These are phyloP conservation scores for Ceratitis capitata DNA, from an alignment of 1,140 invertebrate genomes.

Conservation along the genomic window DNA sequence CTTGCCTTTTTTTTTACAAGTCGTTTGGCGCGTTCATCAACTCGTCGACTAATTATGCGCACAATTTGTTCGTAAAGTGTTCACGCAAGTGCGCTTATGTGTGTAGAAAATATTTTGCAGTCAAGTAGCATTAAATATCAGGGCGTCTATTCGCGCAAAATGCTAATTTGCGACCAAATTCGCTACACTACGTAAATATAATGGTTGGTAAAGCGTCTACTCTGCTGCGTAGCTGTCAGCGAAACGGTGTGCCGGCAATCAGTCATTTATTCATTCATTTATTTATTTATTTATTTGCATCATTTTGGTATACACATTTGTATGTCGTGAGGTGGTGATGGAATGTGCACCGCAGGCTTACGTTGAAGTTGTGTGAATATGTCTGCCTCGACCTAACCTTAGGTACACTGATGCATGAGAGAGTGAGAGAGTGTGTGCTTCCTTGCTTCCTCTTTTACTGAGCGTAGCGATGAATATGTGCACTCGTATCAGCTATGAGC, in stretches of 20 bases:
- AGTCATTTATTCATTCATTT: neutral
- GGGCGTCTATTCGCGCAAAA: neutral
- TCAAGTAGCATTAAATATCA: slow-evolving; percentile 19
- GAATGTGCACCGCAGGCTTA: neutral
- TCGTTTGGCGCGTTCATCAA: neutral
- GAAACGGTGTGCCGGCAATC: neutral
- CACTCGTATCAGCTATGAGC: neutral
- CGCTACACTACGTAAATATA: neutral
- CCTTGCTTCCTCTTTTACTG: too few relatives aligned
- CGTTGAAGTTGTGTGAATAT: too few relatives aligned
- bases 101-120: neutral
- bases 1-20: too few relatives aligned
- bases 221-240: neutral
- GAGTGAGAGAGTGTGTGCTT: too few relatives aligned
- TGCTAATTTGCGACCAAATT: neutral
- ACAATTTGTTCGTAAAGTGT: slow-evolving; percentile 10
- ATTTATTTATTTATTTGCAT: neutral
- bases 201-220: neutral
- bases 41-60: slow-evolving; percentile 27
- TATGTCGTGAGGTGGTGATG: neutral
- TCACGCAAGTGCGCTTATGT: neutral
- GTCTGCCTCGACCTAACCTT: too few relatives aligned
- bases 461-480: too few relatives aligned
- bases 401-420: too few relatives aligned
- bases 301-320: neutral